Conservation (phyloP, 2,113 vertebrate genomes). For the Cnemophilus loriae region DNA sequence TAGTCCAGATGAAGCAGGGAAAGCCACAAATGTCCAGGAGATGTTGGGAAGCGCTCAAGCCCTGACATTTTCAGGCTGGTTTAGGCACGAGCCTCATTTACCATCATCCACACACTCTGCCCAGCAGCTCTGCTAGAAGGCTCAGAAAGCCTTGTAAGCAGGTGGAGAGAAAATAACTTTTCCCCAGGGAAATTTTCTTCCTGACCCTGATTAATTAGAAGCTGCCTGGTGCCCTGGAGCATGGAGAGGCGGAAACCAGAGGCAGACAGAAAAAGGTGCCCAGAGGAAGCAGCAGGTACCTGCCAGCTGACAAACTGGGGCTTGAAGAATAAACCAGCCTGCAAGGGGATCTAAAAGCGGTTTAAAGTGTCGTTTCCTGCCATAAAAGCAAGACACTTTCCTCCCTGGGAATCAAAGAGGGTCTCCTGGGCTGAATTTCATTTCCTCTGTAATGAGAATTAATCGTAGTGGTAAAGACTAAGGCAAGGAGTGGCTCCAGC, state of each 20-base stretch:
- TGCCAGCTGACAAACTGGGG: background rate
- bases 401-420: background rate
- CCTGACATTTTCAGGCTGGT: background rate
- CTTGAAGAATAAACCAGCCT: background rate
- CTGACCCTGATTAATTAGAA: constrained; percentile 19
- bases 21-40: background rate
- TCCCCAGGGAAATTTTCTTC: constrained; percentile 10
- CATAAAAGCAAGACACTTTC: background rate
- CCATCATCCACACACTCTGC: background rate
- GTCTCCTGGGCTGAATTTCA: background rate
- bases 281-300: background rate
- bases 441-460: constrained; percentile 31
- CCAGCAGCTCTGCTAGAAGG: background rate
- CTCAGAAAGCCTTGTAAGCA: background rate
- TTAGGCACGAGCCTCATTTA: background rate
- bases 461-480: background rate
- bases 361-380: background rate
- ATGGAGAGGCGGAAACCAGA: background rate
- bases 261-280: background rate
- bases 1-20: background rate
- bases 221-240: constrained; percentile 13
- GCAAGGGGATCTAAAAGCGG: constrained; percentile 3
- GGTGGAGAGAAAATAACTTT: background rate
- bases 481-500: background rate
- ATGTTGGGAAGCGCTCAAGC: background rate